Conservation (phyloP, 2,888 invertebrate genomes). For the Saturnia japonica region DNA sequence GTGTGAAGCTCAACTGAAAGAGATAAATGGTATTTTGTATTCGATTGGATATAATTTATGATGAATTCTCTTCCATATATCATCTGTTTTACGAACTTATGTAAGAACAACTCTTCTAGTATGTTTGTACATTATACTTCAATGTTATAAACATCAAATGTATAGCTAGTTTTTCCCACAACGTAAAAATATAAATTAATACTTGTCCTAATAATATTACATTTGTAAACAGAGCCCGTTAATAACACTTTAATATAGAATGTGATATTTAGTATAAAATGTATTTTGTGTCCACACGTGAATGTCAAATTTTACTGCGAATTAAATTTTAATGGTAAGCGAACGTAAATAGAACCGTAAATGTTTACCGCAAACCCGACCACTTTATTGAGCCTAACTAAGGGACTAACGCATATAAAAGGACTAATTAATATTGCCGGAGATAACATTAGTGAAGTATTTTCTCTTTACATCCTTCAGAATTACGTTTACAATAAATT, state of each 20-base stretch:
- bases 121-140: too few relatives aligned
- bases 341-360: not conserved
- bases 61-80: too few relatives aligned
- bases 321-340: constrained; percentile 2
- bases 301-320: constrained; percentile 1
- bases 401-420: not conserved
- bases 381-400: not conserved
- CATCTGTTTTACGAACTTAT: too few relatives aligned
- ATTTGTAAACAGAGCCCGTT: not conserved
- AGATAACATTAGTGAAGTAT: not conserved
- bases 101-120: too few relatives aligned
- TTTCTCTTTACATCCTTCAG: not conserved
- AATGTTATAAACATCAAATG: too few relatives aligned
- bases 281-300: not conserved
- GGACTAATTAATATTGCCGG: not conserved
- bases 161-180: too few relatives aligned
- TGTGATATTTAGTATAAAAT: not conserved
- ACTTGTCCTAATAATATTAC: too few relatives aligned
- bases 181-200: too few relatives aligned
- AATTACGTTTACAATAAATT: not conserved
- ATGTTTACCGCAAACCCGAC: not conserved
- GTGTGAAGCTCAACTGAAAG: too few relatives aligned
- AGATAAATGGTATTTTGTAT: too few relatives aligned
- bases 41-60: too few relatives aligned
- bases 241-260: not conserved